Evolutionary conservation across 2,888 invertebrate species (phyloP), one percentile per base, ranked within the genome.

Genomic region (Julus scanicus): DNA sequence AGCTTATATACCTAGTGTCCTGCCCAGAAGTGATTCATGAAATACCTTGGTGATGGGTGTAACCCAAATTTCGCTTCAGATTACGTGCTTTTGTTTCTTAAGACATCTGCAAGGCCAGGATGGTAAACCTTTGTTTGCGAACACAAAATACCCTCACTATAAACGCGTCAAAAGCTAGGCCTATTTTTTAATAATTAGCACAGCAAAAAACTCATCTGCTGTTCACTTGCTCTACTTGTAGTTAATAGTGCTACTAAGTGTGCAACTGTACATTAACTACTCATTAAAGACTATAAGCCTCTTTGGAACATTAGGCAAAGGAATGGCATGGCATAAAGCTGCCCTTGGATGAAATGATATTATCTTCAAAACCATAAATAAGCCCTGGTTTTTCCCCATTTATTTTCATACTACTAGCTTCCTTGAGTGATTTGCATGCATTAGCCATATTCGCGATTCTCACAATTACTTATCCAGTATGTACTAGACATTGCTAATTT

Each of bases 21-120:
- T 80, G 80, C 37, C 37, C 29, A 80, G 80, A 5, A 80, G 80
- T 80, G 80, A 80, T 80, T 80, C 80, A 80, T 37, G 37, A 1
- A 37, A 80, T 80, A 80, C 11, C 80, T 29, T 13, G 20, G 11
- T 37, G 80, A 80, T 80, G 80, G 80, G 80, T 80, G 80, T 80
- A 80, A 80, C 80, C 80, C 80, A 37, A 80, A 80, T 80, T 11
- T 80, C 37, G 80, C 80, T 80, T 29, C 37, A 80, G 11, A 37
- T 80, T 80, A 80, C 80, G 80, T 80, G 80, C 80, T 37, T 80
- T 80, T 80, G 37, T 80, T 80, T 80, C 13, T 80, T 20, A 80
- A 37, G 80, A 80, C 37, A 37, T 80, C 11, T 80, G 20, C 80
- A 80, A 80, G 80, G 80, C 20, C 80, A 80, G 29, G 80, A 80